Base-by-base conservation (phyloP, 2,113 vertebrate species). In the Erythrocercus mccallii region DNA sequence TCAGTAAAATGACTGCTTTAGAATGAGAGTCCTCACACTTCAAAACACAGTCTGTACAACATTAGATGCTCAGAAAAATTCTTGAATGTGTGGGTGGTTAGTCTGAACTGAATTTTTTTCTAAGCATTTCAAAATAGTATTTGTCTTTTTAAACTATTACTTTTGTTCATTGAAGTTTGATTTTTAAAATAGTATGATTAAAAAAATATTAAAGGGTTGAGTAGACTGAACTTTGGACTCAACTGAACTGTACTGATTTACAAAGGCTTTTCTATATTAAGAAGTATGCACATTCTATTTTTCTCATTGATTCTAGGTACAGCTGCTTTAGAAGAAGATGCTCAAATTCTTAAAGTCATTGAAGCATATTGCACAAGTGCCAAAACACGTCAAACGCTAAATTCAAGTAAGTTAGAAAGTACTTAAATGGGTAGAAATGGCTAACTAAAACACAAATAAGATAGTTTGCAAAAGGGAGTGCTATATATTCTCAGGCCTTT, bases 281-380 rank as follows among this genome's bases (percentile, higher is more conserved):
- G 45, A 71, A 87, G 56, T 10, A 20, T 70, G 38, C 24, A 25
- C 2, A 5, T n/a, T 47, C 3, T 27, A 0, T 11, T 53, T 88
- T 91, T n/a, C 86, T 48, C 50, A 25, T 77, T 86, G 37, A 68
- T 92, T 90, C 76, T 96, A 99, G 99, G 99, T 97, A 99, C 99
- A 18, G 99, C 99, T 60, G 99, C 99, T 86, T 97, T 99, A 96
- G 99, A 99, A 96, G 99, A 99, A 97, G 99, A 99, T 9, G 99
- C 99, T 48, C 99, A 99, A 96, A 99, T 99, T 96, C 98, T 99
- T 86, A 99, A 99, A 95, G 99, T 99, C 53, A 99, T 99, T 19
- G 99, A 99, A 95, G 99, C 99, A 3, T 99, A 99, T 96, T 99
- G 99, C 96, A 99, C 99, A 95, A 99, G 99, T 94, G 99, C 99